Base-by-base conservation (phyloP, 1,140 invertebrate species). In the Doryteuthis pealeii region DNA sequence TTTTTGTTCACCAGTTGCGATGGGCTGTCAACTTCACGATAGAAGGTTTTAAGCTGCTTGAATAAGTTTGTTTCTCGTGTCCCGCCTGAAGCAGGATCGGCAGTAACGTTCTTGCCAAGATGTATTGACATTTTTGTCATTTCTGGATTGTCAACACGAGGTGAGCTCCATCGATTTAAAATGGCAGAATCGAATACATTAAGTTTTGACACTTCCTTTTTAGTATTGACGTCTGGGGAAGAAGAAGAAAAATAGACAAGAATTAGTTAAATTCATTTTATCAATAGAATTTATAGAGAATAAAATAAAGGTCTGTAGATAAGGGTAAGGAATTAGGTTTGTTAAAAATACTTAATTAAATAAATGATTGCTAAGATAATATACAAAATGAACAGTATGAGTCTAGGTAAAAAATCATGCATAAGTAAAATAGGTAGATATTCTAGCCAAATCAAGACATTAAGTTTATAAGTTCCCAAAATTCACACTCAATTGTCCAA, bases 11-110 rank as follows among this genome's bases (percentile, higher is more conserved):
- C 10, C 66, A 68, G 30, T 31, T 32, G n/a, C 6, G 66, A 68
- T 8, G 66, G 66, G 66, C 32, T 68, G 66, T 68, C 6, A 32
- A 10, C 66, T 68, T 68, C 4, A 30, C 66, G 32, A 68, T 68
- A 68, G n/a, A 32, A 33, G 5, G 22, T 26, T 68, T 68, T 68
- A 22, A 68, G 28, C 30, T 68, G n/a, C 32, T 68, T 68, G 6
- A 68, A 33, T 22, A 68, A 33, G 22, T 68, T 32, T 28, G 30
- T 33, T 31, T 68, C 66, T 22, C 30, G 12, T 33, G 66, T 62
- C 35, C 3, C 35, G 4, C 4, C 3, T 10, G 35, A 40, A 40
- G 35, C 3, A 10, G 35, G 35, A 10, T 10, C 35, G 18, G 6
- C 5, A 18, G 26, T 5, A 22, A n/a, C 22, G 6, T 62, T 62